phyloP scores from a whole-genome alignment of 2,797 vertebrate species.

The Erithacus rubecula region DNA sequence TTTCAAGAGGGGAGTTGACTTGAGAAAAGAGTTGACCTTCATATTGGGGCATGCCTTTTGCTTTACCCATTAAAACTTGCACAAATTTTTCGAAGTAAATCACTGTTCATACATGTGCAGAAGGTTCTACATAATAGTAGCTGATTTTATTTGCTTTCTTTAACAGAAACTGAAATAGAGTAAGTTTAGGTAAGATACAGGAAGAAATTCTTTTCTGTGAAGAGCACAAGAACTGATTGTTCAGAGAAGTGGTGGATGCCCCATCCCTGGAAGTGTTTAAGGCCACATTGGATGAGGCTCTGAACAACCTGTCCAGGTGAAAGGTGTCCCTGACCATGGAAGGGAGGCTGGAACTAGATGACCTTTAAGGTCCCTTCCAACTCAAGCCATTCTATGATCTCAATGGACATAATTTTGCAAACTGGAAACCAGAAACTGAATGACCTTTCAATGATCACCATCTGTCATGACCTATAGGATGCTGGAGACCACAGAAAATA shows the following conservation, averaged over 20 bases:
- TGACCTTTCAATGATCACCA: neutral
- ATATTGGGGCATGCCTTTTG: neutral
- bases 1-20: neutral
- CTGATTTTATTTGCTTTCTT: neutral
- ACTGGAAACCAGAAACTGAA: neutral
- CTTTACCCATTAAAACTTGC: neutral
- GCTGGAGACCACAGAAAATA: neutral
- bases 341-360: neutral
- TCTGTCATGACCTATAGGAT: neutral
- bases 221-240: neutral
- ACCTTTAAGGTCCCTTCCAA: neutral
- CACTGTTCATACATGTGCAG: neutral
- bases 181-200: neutral
- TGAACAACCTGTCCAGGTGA: neutral
- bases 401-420: neutral
- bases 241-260: neutral
- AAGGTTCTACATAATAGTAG: neutral
- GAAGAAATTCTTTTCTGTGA: neutral
- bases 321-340: neutral
- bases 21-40: neutral
- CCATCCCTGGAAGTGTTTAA: neutral
- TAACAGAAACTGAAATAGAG: neutral
- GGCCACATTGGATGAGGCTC: accelerated
- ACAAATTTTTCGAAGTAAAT: neutral
- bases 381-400: neutral